These are phyloP conservation scores for Conger conger DNA, from an alignment of 2,113 vertebrate genomes.

Conservation along the genomic window DNA sequence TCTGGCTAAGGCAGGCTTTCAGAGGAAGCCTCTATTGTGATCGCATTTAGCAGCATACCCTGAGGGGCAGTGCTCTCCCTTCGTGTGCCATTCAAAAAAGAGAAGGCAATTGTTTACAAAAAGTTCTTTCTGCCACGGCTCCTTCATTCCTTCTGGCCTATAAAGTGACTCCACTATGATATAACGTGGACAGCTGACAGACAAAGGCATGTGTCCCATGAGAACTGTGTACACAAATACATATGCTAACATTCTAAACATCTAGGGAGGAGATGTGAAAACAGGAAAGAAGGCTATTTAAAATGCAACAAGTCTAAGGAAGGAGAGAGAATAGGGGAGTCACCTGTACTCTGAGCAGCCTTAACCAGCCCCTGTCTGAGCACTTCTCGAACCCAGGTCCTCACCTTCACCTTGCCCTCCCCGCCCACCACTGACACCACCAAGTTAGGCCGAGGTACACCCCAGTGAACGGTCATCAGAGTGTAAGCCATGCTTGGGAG, in stretches of 20 bases:
- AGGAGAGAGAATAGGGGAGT: slow-evolving; percentile 8
- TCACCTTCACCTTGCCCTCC: slow-evolving; percentile 68
- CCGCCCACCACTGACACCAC: slow-evolving; percentile 85
- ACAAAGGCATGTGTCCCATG: background rate
- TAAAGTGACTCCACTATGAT: background rate
- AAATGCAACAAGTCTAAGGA: background rate
- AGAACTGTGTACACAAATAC: background rate
- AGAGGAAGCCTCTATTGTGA: slow-evolving; percentile 15
- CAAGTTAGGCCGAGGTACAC: slow-evolving; percentile 77
- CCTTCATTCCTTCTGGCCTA: background rate
- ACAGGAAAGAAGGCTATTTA: background rate
- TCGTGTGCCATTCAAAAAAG: background rate
- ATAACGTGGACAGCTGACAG: background rate
- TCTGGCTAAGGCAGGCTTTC: background rate
- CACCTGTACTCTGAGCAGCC: slow-evolving; percentile 88
- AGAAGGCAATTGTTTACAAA: slow-evolving; percentile 3
- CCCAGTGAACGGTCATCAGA: slow-evolving; percentile 78
- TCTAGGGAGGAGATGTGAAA: background rate
- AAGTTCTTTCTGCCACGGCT: background rate
- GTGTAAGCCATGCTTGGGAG: slow-evolving; percentile 69
- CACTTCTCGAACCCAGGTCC: slow-evolving; percentile 83
- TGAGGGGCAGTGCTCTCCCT: background rate
- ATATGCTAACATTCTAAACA: background rate
- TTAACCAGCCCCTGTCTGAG: slow-evolving; percentile 82
- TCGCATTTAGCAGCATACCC: slow-evolving; percentile 15